phyloP scores from a whole-genome alignment of 2,888 invertebrate genomes.

The Amiota minor region DNA sequence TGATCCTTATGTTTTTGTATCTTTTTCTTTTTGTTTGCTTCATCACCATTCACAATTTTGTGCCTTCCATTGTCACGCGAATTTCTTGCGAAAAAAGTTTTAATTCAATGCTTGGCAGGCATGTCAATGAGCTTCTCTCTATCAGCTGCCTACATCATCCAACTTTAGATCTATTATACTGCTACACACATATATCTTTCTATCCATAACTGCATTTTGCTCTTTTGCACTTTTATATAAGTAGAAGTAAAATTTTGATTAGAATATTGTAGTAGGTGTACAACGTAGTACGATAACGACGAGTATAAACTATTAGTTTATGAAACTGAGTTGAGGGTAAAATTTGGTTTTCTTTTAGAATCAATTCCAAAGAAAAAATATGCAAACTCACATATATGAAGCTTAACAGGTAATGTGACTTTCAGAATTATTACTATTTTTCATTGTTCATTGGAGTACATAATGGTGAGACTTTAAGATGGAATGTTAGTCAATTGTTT shows the following conservation, averaged over 20 bases:
- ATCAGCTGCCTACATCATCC: not conserved
- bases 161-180: too few relatives aligned
- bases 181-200: too few relatives aligned
- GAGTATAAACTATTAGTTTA: conserved; percentile 37
- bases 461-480: too few relatives aligned
- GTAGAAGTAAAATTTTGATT: not conserved
- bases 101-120: conserved; percentile 63
- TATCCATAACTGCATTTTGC: too few relatives aligned
- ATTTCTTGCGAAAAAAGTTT: conserved; percentile 48
- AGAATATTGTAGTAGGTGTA: not conserved
- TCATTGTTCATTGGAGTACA: too few relatives aligned
- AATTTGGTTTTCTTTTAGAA: conserved; percentile 23
- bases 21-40: not conserved
- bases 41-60: not conserved
- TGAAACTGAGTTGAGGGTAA: conserved; percentile 46
- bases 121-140: conserved; percentile 54
- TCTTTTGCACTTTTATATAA: too few relatives aligned
- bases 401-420: conserved; percentile 58
- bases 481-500: too few relatives aligned
- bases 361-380: conserved; percentile 40
- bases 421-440: too few relatives aligned
- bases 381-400: conserved; percentile 61
- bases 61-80: not conserved
- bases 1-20: not conserved
- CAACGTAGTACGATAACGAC: not conserved